Evolutionary conservation across 2,888 invertebrate species (phyloP), one percentile per base, ranked within the genome.

Genomic region (Resseliella maxima): DNA sequence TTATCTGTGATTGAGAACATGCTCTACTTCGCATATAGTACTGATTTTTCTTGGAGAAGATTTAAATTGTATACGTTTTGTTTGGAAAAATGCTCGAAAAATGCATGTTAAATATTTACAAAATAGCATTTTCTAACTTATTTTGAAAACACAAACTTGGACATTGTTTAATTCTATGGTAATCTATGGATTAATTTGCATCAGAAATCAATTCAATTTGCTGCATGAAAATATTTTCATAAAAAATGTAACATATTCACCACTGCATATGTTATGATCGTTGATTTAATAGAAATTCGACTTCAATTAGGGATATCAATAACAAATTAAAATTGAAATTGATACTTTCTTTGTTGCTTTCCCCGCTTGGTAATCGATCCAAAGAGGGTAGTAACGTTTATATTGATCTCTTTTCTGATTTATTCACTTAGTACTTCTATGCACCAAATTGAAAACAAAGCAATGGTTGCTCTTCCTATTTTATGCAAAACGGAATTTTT

Each of bases 291-390:
- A 31, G 18, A 45, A 46, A 85, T 45, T 72, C 85, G 45, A 85
- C 35, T 54, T 85, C 38, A 85, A 45, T 45, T 46, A 45, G 24
- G 41, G 46, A 35, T 81, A 64, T 86, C 24, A 86, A 72, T 64
- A 86, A 86, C 38, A 64, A 86, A 86, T 86, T 86, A 72, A 27
- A 72, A 86, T 46, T 86, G 86, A 81, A 86, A 86, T 86, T 64
- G 86, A 86, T 86, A 86, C 86, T 45, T 86, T 86, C 31, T 83
- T 83, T 38, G 83, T 83, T 83, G 36, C n/a, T 38, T 18, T 38
- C 38, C 83, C n/a, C 83, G n/a, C n/a, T 6, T 83, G 36, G 35
- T 59, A n/a, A 24, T 59, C 59, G 24, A 59, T 59, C 24, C n/a
- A 15, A 5, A 35, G 72, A 72, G 72, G 72, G 72, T 72, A 72